Evolutionary conservation across 2,113 vertebrate genomes (phyloP), one percentile per base, ranked within the genome.

Genomic region (Egretta garzetta): DNA sequence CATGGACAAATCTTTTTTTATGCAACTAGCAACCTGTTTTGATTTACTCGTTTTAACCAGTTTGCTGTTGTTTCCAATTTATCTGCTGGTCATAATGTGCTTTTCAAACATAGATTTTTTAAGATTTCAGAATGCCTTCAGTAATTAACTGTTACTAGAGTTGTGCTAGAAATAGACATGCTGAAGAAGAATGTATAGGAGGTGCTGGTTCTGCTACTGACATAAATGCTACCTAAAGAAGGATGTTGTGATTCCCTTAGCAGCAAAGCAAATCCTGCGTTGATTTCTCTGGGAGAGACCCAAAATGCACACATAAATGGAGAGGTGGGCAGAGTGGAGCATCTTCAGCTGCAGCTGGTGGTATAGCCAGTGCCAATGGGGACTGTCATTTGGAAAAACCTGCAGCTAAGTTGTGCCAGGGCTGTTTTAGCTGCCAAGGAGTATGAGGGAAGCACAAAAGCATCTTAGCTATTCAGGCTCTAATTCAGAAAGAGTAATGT

Each of bases 361-460:
- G 83, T 84, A 30, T 41, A 73, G 47, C n/a, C 56, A 12, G 64
- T 22, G 43, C 32, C 53, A 60, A 32, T 72, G 21, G 56, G 41
- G n/a, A 53, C 80, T 13, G 7, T 50, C 39, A 37, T 55, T 66
- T 70, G 63, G n/a, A 94, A 52, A 12, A 39, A 52, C 2, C 1
- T 37, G 22, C 37, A 37, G 12, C 28, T 67, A 30, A 63, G 13
- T 21, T 67, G 33, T 63, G n/a, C 47, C 1, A 0, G 1, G 24
- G 45, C 72, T 88, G 21, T 39, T 84, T 67, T 23, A 86, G 55
- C 50, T 56, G 63, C 59, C 41, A 59, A 13, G 63, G 35, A 70
- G 26, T n/a, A 53, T 35, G 12, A 55, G 50, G 32, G 59, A 80
- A 50, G 15, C 4, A 22, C 32, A 32, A 53, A 62, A 62, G 26